Evolutionary conservation across 2,113 vertebrate species (phyloP).

Genomic region (Phoenicopterus ruber): DNA sequence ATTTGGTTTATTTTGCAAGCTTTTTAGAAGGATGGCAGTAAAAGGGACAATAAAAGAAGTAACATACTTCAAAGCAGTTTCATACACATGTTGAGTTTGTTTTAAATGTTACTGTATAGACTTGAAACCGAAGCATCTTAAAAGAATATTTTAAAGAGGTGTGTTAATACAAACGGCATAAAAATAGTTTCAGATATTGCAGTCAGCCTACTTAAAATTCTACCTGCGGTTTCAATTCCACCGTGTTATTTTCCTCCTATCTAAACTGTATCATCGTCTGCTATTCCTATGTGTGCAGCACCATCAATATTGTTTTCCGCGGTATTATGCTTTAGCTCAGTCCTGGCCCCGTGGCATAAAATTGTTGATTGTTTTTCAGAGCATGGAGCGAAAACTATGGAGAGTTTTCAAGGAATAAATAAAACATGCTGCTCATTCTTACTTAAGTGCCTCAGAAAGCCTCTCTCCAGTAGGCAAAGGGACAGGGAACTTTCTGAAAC

Average conservation of each 20-base stretch:
- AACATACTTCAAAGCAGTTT: neutral
- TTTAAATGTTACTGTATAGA: neutral
- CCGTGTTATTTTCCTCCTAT: neutral
- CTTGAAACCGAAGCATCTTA: neutral
- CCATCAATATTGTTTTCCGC: neutral
- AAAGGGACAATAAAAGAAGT: neutral
- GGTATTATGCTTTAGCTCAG: neutral
- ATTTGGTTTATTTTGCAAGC: neutral
- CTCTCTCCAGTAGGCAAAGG: neutral
- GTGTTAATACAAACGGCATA: neutral
- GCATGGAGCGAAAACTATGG: neutral
- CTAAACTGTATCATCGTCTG: neutral
- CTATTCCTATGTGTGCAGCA: neutral
- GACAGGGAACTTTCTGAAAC: neutral
- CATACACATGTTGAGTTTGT: neutral
- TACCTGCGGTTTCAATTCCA: neutral
- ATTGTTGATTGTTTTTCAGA: neutral
- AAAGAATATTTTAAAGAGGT: neutral
- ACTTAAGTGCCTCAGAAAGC: neutral
- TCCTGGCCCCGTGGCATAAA: neutral
- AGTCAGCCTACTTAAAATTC: neutral
- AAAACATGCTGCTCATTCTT: neutral
- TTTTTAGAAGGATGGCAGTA: neutral
- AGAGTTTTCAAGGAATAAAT: neutral
- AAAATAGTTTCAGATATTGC: neutral